phyloP scores from a whole-genome alignment of 2,888 invertebrate species.

The Cecidostiba fungosa region DNA sequence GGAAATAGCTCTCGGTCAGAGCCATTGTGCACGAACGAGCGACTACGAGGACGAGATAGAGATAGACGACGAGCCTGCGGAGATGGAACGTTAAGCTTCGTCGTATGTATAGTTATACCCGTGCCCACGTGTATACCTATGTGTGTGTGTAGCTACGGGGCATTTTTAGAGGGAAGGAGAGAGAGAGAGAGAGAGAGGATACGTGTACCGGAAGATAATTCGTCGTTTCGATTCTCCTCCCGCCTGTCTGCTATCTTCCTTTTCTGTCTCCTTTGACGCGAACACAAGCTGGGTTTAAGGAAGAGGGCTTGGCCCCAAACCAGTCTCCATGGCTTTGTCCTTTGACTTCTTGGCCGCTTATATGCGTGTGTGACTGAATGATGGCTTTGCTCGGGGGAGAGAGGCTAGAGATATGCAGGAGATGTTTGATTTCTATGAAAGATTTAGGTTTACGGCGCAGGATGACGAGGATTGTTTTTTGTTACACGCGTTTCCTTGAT shows the following conservation, averaged over 20 bases:
- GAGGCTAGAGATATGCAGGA: not conserved
- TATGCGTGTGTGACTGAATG: not conserved
- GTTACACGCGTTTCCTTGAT: not conserved
- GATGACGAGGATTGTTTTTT: not conserved
- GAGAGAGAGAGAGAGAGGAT: no score
- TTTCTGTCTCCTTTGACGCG: not conserved
- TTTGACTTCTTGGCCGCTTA: not conserved
- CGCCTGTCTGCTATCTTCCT: not conserved
- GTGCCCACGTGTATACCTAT: not conserved
- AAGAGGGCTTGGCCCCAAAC: not conserved
- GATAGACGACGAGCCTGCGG: slow-evolving; percentile 4
- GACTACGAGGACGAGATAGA: slow-evolving; percentile 53
- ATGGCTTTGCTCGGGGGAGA: not conserved
- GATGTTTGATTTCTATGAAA: not conserved
- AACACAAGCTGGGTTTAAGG: not conserved
- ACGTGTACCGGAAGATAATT: slow-evolving; percentile 59
- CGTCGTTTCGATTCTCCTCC: slow-evolving; percentile 38
- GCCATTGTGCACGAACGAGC: slow-evolving; percentile 67
- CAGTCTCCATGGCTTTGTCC: not conserved
- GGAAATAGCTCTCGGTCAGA: slow-evolving; percentile 71
- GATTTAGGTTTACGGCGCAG: not conserved
- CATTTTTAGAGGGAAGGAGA: slow-evolving; percentile 33
- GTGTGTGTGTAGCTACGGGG: not conserved
- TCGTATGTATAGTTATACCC: not conserved
- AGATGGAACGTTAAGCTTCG: slow-evolving; percentile 30